Base-by-base conservation (phyloP, 2,888 invertebrate genomes). In the Parnassius smintheus region DNA sequence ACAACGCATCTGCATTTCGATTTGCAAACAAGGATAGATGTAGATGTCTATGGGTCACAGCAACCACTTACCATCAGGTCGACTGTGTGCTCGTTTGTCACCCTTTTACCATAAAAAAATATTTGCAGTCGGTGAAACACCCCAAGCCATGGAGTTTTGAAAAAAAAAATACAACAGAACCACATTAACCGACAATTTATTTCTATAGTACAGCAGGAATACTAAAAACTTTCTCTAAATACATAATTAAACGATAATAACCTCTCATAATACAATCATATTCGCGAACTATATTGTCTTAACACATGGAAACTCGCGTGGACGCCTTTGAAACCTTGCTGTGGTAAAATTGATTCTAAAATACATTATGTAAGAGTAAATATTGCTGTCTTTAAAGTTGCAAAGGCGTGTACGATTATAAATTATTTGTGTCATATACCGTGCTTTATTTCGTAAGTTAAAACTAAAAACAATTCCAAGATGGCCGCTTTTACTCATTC, bases 151-250 rank as follows among this genome's bases (percentile, higher is more conserved):
- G 13, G 4, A 13, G 4, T 9, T 9, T 3, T 18, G 9, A 22
- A 10, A 9, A n/a, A 35, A 44, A 58, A 42, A 54, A 54, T 56
- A 53, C 57, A 62, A 62, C 53, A 54, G 2, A 11, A 12, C 45
- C 52, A n/a, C 54, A 50, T 35, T 62, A 54, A 62, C 62, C 54
- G 58, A 62, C 53, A 58, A 62, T 62, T 62, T 62, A 62, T 58
- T 62, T 56, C 49, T 58, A 62, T 62, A 44, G 25, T 62, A 62
- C 62, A 62, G 22, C 25, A 25, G 57, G 53, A 11, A 52, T 49
- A 48, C 51, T 25, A 57, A 56, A 56, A 58, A 49, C 25, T 44
- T 54, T 50, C 18, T 54, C 58, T 55, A 58, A 48, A 62, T 62
- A 55, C n/a, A 52, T 52, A 35, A 52, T 18, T 10, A n/a, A 25